Evolutionary conservation across 1,140 invertebrate species (phyloP).

Genomic region (Antheraea pernyi): DNA sequence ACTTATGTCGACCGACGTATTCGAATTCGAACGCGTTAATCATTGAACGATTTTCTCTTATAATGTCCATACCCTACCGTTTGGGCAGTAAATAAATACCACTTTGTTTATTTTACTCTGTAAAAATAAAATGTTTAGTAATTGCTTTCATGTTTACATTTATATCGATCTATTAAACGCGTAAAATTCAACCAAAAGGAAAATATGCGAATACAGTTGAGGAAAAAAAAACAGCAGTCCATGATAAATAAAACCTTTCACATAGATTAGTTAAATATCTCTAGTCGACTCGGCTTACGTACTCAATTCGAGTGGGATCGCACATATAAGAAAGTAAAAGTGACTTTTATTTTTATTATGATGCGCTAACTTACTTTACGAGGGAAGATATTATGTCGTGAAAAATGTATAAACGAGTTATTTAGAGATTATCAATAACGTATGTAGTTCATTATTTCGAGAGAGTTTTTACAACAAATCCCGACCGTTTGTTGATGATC

Average conservation of each 20-base stretch:
- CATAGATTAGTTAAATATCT: background rate
- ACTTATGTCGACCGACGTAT: too few relatives aligned
- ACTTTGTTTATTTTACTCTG: too few relatives aligned
- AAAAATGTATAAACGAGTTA: background rate
- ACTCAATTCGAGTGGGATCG: background rate
- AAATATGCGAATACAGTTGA: background rate
- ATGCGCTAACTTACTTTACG: background rate
- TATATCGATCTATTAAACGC: background rate
- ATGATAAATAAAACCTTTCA: background rate
- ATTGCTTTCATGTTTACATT: too few relatives aligned
- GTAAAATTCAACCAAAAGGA: background rate
- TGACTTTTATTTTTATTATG: constrained; percentile 1
- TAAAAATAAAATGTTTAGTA: too few relatives aligned
- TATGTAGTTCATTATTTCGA: background rate
- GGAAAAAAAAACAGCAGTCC: background rate
- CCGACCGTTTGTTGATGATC: background rate
- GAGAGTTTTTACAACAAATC: background rate
- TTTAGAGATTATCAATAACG: background rate
- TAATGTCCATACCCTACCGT: too few relatives aligned
- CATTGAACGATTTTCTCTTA: too few relatives aligned
- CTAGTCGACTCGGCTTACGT: background rate
- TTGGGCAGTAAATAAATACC: too few relatives aligned
- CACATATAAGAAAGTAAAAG: background rate
- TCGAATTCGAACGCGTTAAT: too few relatives aligned
- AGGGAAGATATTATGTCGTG: background rate